Evolutionary conservation across 2,888 invertebrate genomes (phyloP), one percentile per base, ranked within the genome.

Genomic region (Eurois occulta): DNA sequence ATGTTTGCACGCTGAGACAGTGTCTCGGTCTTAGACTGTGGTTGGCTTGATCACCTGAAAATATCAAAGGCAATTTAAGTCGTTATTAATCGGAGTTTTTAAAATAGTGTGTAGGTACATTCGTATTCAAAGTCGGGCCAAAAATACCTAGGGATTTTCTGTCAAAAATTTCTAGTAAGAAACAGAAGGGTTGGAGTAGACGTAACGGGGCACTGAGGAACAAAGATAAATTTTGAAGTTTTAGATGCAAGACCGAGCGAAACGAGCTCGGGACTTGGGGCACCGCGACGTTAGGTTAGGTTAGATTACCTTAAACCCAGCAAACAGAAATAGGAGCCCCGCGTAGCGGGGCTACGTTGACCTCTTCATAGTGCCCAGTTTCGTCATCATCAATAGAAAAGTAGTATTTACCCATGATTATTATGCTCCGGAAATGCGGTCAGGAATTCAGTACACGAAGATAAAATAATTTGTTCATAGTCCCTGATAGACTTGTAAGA

Each of bases 1-100:
- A 81, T 66, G 82, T 16, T 70, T 81, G 77, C 10, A 85, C 65
- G 41, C 85, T 77, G 69, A 87, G 91, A 72, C 93, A 93, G 65
- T 89, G 91, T 35, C 87, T 87, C 21, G 82, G 80, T 78, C 86
- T 86, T 38, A 93, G 76, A 66, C 58, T 80, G 65, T 73, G 69
- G 16, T 84, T 75, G n/a, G 68, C 72, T 21, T 75, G 67, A 21
- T 83, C 83, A 48, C 64, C 89, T 89, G 80, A 18, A 81, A 86
- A 80, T 24, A 16, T 16, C 41, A 65, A 64, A 65, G 24, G 3
- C 41, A 46, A 24, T 13, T 28, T n/a, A 46, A 8, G 41, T 65
- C 8, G 7, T 66, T 24, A 32, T 16, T 13, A 41, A 16, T 60
- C 13, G 8, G 21, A 35, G 35, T 21, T 62, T 66, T 43, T 18